Evolutionary conservation across 2,888 invertebrate species (phyloP).

Genomic region (Acanthosepion pharaonis): DNA sequence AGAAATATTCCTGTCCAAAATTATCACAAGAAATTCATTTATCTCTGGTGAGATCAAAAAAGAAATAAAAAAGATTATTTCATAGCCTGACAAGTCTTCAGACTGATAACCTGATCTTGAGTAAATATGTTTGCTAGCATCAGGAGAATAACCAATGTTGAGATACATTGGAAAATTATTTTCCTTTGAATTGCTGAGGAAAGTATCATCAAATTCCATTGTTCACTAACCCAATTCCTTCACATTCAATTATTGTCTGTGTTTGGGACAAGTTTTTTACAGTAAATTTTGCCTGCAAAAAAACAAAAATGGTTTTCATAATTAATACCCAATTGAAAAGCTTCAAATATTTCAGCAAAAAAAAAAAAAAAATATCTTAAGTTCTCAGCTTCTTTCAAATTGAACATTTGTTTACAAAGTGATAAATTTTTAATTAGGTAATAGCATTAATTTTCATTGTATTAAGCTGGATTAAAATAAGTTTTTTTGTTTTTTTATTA

Average conservation of each 20-base stretch:
- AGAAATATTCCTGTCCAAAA: neutral
- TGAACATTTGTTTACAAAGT: too few relatives aligned
- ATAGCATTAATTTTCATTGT: too few relatives aligned
- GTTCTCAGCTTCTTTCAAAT: too few relatives aligned
- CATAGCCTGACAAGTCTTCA: neutral
- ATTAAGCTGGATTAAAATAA: too few relatives aligned
- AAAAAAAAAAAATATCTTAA: too few relatives aligned
- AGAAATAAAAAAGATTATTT: neutral
- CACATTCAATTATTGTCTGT: slow-evolving; percentile 67
- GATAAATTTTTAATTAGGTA: too few relatives aligned
- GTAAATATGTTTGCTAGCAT: neutral
- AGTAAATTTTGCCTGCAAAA: slow-evolving; percentile 67
- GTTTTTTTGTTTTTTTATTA: too few relatives aligned
- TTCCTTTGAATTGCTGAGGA: neutral
- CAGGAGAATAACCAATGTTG: neutral
- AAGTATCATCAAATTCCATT: neutral
- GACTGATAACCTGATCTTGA: neutral
- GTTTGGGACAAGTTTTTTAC: slow-evolving; percentile 61
- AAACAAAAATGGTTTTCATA: slow-evolving; percentile 38
- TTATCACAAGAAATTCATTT: neutral
- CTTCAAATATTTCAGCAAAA: too few relatives aligned
- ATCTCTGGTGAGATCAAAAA: neutral
- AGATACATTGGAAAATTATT: neutral
- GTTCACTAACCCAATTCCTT: slow-evolving; percentile 67
- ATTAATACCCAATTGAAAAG: too few relatives aligned